phyloP scores from a whole-genome alignment of 1,140 invertebrate genomes.

The Melitaea cinxia region DNA sequence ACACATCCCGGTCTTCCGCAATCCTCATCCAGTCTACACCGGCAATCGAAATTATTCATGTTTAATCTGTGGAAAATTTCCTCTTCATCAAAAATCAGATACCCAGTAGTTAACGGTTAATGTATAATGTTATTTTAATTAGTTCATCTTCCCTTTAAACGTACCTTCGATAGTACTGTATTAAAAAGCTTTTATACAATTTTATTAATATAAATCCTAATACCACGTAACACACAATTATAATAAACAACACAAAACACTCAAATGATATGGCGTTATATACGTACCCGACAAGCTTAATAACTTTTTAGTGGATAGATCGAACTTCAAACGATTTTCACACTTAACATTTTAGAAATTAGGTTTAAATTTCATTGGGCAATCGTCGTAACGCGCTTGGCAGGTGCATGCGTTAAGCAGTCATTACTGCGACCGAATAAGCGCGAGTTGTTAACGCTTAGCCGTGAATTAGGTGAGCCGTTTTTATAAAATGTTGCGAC shows the following conservation, averaged over 20 bases:
- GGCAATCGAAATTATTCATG: too few species aligned
- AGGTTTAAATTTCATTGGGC: not conserved
- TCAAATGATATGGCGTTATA: not conserved
- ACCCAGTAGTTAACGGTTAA: too few species aligned
- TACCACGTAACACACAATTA: not conserved
- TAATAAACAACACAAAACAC: not conserved
- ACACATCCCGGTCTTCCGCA: too few species aligned
- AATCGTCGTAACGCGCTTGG: not conserved
- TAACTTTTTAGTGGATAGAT: too few species aligned
- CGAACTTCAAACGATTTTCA: not conserved
- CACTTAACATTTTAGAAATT: not conserved
- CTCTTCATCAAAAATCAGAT: too few species aligned
- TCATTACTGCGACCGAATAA: constrained; percentile 4
- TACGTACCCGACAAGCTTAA: not conserved
- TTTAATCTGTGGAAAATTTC: too few species aligned
- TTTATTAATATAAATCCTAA: not conserved
- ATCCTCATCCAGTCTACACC: too few species aligned
- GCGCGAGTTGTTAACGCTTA: constrained; percentile 11
- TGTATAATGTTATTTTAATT: too few species aligned
- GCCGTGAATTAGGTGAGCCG: constrained; percentile 8
- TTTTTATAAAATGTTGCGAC: constrained; percentile 7
- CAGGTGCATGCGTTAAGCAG: constrained; percentile 10
- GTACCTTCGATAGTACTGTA: too few species aligned
- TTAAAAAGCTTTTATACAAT: too few species aligned
- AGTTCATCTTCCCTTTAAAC: too few species aligned